Conservation (phyloP, 2,888 invertebrate genomes). For the Tyria jacobaeae region DNA sequence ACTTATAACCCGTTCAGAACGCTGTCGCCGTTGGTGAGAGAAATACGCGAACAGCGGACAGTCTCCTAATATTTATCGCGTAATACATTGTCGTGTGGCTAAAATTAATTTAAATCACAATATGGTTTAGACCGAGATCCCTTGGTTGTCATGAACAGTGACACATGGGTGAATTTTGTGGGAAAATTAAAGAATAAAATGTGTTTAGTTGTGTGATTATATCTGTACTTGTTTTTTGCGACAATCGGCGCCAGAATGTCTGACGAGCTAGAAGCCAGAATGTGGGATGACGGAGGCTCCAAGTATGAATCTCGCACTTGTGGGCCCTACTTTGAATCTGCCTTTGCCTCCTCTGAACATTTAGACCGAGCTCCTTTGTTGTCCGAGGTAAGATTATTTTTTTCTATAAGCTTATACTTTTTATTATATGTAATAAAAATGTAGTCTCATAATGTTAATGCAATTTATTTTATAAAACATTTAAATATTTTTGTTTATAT, state of each 20-base stretch:
- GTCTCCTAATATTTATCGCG: constrained; percentile 41
- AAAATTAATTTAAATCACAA: constrained; percentile 44
- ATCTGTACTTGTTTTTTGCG: constrained; percentile 45
- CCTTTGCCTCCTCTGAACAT: constrained; percentile 80
- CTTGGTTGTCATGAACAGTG: constrained; percentile 21
- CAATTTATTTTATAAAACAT: background rate
- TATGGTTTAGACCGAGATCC: constrained; percentile 23
- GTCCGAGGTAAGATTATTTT: constrained; percentile 68
- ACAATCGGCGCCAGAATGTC: constrained; percentile 81
- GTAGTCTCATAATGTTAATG: background rate
- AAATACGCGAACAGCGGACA: constrained; percentile 21
- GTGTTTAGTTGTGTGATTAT: constrained; percentile 51
- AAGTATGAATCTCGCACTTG: constrained; percentile 73
- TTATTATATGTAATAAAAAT: constrained; percentile 8
- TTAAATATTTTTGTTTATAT: background rate
- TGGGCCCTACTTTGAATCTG: constrained; percentile 76
- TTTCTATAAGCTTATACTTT: constrained; percentile 11
- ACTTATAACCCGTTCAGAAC: too few relatives aligned
- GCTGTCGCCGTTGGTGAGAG: constrained; percentile 37
- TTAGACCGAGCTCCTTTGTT: constrained; percentile 80
- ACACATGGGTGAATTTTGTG: constrained; percentile 27
- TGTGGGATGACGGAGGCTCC: constrained; percentile 81
- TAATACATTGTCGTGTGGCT: constrained; percentile 46
- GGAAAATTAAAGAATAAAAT: constrained; percentile 37
- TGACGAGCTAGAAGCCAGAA: constrained; percentile 82